Percentiles rank a stretch among this genome's conserved stretches.
phyloP scores from a whole-genome alignment of 2,888 invertebrate genomes.

The Antitype chi region DNA sequence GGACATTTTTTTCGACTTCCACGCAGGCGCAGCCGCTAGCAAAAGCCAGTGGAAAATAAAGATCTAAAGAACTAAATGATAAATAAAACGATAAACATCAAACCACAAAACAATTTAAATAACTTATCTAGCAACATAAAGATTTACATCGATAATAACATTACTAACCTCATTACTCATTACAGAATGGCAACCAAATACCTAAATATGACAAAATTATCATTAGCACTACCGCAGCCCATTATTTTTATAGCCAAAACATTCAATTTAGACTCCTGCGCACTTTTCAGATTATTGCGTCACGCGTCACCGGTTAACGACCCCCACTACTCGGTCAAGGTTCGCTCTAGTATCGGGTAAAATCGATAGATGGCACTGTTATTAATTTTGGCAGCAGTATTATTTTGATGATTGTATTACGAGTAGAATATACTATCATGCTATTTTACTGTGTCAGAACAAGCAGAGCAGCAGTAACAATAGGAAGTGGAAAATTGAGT shows the following conservation, averaged over 20 bases:
- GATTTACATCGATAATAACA: background rate
- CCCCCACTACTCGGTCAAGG: constrained; percentile 68
- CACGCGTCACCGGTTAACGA: constrained; percentile 55
- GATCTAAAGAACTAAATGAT: background rate
- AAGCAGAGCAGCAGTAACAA: too few species aligned
- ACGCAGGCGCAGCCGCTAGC: too few species aligned
- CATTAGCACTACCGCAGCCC: constrained; percentile 26
- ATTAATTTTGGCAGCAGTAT: background rate
- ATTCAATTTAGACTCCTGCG: constrained; percentile 54
- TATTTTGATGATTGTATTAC: background rate
- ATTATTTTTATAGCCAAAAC: constrained; percentile 53
- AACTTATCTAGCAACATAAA: background rate
- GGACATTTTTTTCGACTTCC: too few species aligned
- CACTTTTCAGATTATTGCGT: constrained; percentile 64
- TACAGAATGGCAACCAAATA: constrained; percentile 20
- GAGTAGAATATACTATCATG: background rate
- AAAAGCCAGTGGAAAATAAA: background rate
- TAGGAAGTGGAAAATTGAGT: background rate
- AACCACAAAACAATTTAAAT: background rate
- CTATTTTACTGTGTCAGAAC: background rate
- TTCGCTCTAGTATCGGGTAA: constrained; percentile 49
- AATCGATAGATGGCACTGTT: constrained; percentile 61
- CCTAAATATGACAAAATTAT: constrained; percentile 25
- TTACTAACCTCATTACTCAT: constrained; percentile 3
- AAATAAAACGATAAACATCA: background rate